These are phyloP conservation scores for Idaea straminata DNA, from an alignment of 2,888 invertebrate species.

Conservation along the genomic window DNA sequence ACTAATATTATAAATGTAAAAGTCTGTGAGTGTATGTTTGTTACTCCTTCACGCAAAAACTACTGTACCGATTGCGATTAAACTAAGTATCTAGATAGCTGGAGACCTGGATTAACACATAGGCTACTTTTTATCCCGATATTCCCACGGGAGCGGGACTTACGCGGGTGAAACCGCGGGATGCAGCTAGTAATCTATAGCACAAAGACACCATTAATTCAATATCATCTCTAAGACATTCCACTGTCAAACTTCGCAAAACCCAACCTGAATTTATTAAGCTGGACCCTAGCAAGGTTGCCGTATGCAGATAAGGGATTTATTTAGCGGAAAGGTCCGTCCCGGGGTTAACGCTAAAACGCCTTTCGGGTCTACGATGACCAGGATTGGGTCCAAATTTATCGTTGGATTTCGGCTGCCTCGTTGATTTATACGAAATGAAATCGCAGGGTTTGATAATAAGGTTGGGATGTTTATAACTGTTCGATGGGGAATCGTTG, in stretches of 20 bases:
- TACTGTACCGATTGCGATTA: no score
- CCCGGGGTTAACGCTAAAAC: slow-evolving; percentile 74
- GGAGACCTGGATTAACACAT: no score
- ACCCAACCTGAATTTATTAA: slow-evolving; percentile 81
- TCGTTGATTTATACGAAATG: slow-evolving; percentile 75
- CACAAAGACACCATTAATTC: not conserved
- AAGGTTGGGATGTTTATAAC: slow-evolving; percentile 21
- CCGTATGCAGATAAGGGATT: slow-evolving; percentile 81
- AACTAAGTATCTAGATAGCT: no score
- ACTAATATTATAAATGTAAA: no score
- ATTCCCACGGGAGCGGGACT: no score
- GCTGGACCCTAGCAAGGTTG: slow-evolving; percentile 80
- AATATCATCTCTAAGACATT: slow-evolving; percentile 47
- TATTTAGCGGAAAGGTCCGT: slow-evolving; percentile 80
- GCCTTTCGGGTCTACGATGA: slow-evolving; percentile 75
- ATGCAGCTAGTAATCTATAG: not conserved
- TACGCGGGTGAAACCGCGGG: no score
- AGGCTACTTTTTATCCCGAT: no score
- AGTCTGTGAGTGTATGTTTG: no score
- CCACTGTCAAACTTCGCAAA: slow-evolving; percentile 63
- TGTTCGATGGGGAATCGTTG: not conserved
- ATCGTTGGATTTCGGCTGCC: slow-evolving; percentile 73
- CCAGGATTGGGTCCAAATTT: slow-evolving; percentile 77
- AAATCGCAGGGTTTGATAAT: slow-evolving; percentile 64
- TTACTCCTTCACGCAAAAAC: no score